These are phyloP conservation scores for Zhuqinia jingwanae DNA, from an alignment of 2,888 invertebrate species.

Conservation along the genomic window DNA sequence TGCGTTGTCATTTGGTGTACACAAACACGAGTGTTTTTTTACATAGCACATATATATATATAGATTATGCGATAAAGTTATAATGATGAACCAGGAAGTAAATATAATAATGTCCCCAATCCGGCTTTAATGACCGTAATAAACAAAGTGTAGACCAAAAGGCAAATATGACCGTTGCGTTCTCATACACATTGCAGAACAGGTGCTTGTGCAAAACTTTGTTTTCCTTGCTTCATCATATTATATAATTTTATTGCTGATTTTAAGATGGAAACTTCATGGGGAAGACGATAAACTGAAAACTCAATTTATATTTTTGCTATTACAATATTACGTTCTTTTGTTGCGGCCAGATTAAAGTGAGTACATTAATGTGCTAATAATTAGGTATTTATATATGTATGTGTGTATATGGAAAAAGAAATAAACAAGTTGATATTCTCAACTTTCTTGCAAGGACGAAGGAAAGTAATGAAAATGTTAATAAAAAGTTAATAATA, in stretches of 20 bases:
- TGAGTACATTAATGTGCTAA: too few relatives aligned
- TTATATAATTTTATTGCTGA: neutral
- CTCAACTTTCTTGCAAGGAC: neutral
- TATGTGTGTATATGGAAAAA: too few relatives aligned
- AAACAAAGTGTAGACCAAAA: neutral
- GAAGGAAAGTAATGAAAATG: neutral
- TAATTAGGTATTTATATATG: too few relatives aligned
- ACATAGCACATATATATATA: neutral
- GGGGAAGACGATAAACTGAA: neutral
- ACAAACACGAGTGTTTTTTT: neutral
- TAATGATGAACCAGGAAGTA: conserved; percentile 19
- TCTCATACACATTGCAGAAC: too few relatives aligned
- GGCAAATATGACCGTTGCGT: too few relatives aligned
- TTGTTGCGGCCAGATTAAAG: too few relatives aligned
- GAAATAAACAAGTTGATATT: neutral
- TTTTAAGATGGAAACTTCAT: neutral
- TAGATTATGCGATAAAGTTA: neutral
- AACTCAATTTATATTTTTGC: neutral
- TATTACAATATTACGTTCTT: too few relatives aligned
- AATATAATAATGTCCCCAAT: conserved; percentile 20
- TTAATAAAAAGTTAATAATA: neutral
- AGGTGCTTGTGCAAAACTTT: neutral
- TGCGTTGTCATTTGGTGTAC: neutral
- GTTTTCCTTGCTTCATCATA: neutral
- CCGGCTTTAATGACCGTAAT: neutral